These are phyloP conservation scores for Trichoplusia ni DNA, from an alignment of 1,140 invertebrate genomes.

Conservation along the genomic window DNA sequence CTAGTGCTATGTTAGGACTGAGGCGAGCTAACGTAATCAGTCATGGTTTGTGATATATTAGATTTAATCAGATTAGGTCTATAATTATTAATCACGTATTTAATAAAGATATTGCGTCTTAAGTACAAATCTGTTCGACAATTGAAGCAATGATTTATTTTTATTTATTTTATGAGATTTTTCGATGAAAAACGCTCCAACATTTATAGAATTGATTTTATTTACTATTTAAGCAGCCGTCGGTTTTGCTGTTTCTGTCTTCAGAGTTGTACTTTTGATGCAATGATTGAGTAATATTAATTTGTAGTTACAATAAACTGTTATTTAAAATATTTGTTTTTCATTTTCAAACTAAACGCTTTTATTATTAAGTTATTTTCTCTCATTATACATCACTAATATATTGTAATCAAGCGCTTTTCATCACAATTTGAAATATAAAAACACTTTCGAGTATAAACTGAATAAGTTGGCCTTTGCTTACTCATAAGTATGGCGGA, in stretches of 20 bases:
- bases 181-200: no score
- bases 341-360: no score
- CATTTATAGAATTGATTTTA: no score
- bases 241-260: not conserved
- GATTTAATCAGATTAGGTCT: slow-evolving; percentile 54
- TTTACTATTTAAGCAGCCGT: not conserved
- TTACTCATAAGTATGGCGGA: no score
- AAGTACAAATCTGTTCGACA: slow-evolving; percentile 13
- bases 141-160: not conserved
- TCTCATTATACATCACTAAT: no score
- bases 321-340: slow-evolving; percentile 50
- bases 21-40: slow-evolving; percentile 49
- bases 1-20: slow-evolving; percentile 25
- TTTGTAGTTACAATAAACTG: slow-evolving; percentile 67
- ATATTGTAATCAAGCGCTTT: no score
- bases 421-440: no score
- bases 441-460: no score
- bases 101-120: slow-evolving; percentile 23
- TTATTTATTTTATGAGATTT: not conserved
- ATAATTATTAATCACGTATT: slow-evolving; percentile 44
- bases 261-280: slow-evolving; percentile 42
- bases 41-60: slow-evolving; percentile 76
- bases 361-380: no score
- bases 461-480: no score
- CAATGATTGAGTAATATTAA: slow-evolving; percentile 47